Percentiles rank a stretch among this genome's conserved stretches.
Evolutionary conservation across 1,140 invertebrate species (phyloP).

Genomic region (Ceratoteleas bidentatus): DNA sequence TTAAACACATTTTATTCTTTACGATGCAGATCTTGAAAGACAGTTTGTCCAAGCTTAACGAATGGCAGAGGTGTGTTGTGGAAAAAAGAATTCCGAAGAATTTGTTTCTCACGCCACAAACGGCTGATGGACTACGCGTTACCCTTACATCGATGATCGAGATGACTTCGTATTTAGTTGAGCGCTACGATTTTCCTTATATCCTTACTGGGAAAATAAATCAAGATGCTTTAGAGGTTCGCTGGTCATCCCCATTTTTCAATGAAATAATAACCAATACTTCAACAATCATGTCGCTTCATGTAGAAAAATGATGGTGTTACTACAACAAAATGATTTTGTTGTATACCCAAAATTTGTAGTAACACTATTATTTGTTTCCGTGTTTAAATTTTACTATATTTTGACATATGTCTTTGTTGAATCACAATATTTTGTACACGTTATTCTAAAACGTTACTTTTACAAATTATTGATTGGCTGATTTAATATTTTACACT

Average conservation of each 20-base stretch:
- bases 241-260: conserved; percentile 4
- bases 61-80: conserved; percentile 18
- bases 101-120: conserved; percentile 19
- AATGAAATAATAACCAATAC: neutral
- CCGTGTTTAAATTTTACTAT: too few species aligned
- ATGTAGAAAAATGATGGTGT: too few species aligned
- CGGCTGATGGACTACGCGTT: conserved; percentile 10
- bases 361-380: too few species aligned
- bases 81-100: conserved; percentile 2
- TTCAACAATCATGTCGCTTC: neutral
- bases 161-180: neutral
- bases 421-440: too few species aligned
- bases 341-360: too few species aligned
- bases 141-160: conserved; percentile 4
- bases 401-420: too few species aligned
- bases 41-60: conserved; percentile 13
- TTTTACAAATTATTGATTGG: too few species aligned
- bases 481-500: too few species aligned
- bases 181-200: neutral
- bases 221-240: conserved; percentile 18
- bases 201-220: conserved; percentile 16
- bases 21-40: conserved; percentile 15
- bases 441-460: too few species aligned
- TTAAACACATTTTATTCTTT: conserved; percentile 11
- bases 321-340: too few species aligned